Conservation (phyloP, 2,797 vertebrate species). For the Merluccius polli region DNA sequence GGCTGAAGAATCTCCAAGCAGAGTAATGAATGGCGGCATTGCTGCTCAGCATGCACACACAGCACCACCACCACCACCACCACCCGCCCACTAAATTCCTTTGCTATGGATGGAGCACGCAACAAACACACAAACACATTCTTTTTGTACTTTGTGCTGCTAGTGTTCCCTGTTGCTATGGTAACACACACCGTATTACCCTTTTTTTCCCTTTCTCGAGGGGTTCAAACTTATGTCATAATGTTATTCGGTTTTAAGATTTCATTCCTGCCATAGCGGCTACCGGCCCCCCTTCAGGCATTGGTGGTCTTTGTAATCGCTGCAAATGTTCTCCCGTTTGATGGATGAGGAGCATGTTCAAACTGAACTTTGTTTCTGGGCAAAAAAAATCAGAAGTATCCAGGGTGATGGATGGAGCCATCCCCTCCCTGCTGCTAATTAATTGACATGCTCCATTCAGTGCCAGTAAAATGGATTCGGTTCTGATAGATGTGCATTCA, state of each 20-base stretch:
- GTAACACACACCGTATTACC: constrained; percentile 60
- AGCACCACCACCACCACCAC: constrained; percentile 29
- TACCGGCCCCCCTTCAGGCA: constrained; percentile 23
- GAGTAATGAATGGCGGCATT: constrained; percentile 55
- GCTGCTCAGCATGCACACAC: constrained; percentile 53
- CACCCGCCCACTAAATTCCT: constrained; percentile 51
- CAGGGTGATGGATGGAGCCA: constrained; percentile 59
- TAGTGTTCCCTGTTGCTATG: constrained; percentile 62
- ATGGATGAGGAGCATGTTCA: constrained; percentile 58
- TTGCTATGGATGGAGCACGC: constrained; percentile 44
- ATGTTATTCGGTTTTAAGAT: constrained; percentile 49
- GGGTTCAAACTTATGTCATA: constrained; percentile 59
- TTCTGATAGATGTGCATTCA: background rate
- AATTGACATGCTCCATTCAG: constrained; percentile 56
- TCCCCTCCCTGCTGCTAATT: constrained; percentile 56
- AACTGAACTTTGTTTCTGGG: constrained; percentile 43
- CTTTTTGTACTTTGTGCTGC: constrained; percentile 54
- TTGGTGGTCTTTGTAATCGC: constrained; percentile 50
- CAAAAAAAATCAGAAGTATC: constrained; percentile 32
- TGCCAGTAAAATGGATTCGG: constrained; percentile 19
- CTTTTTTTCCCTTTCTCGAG: constrained; percentile 30
- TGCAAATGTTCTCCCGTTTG: constrained; percentile 47
- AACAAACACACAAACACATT: constrained; percentile 28
- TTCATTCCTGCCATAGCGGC: constrained; percentile 36
- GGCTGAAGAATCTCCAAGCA: constrained; percentile 60